These are phyloP conservation scores for Chelon labrosus DNA, from an alignment of 2,797 vertebrate genomes.

Conservation along the genomic window DNA sequence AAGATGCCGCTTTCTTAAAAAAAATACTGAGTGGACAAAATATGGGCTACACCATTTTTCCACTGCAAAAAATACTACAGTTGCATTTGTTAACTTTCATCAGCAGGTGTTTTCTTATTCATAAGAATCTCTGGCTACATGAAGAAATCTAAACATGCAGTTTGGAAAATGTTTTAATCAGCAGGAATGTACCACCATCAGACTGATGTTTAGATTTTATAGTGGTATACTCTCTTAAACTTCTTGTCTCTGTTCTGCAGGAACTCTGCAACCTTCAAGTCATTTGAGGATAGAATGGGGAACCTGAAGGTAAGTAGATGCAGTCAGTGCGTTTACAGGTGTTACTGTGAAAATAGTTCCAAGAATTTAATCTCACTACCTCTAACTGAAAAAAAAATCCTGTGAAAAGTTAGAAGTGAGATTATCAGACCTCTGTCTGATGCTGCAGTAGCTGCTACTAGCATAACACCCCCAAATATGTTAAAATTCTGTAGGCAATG, in stretches of 20 bases:
- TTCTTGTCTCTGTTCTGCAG: conserved; percentile 73
- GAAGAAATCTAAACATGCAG: neutral
- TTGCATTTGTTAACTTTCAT: too few relatives aligned
- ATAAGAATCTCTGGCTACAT: neutral
- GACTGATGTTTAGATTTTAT: neutral
- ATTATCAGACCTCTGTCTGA: too few relatives aligned
- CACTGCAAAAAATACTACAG: too few relatives aligned
- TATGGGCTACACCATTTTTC: neutral
- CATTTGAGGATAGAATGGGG: conserved; percentile 95
- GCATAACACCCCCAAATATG: too few relatives aligned
- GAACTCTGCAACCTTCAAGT: conserved; percentile 97
- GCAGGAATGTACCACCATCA: neutral
- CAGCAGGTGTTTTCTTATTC: neutral
- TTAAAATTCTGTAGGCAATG: too few relatives aligned
- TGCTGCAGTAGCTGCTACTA: too few relatives aligned
- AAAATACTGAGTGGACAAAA: neutral
- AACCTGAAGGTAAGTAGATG: conserved; percentile 91
- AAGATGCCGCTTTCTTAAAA: neutral
- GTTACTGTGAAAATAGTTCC: too few relatives aligned
- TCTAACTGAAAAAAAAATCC: too few relatives aligned
- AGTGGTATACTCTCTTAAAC: neutral
- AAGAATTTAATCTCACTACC: too few relatives aligned
- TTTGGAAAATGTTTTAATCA: neutral
- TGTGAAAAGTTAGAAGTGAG: too few relatives aligned
- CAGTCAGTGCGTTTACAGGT: neutral